Percentiles rank a stretch among this genome's conserved stretches.
Evolutionary conservation across 2,888 invertebrate species (phyloP).

Genomic region (Lepidocyrtinus sp.): DNA sequence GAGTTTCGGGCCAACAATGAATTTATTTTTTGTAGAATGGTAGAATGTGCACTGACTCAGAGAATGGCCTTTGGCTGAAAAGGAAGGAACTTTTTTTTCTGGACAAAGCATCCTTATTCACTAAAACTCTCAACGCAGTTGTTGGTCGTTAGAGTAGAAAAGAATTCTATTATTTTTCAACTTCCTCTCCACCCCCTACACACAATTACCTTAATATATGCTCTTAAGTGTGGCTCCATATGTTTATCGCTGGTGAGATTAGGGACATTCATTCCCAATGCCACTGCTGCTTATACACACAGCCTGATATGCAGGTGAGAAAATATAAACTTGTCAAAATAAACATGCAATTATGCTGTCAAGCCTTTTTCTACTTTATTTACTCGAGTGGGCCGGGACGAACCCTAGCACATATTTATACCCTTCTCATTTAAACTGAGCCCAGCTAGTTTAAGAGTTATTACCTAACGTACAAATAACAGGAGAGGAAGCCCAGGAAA

Average conservation of each 20-base stretch:
- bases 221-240: slow-evolving; percentile 37
- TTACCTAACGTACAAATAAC: not conserved
- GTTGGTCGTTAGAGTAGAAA: slow-evolving; percentile 8
- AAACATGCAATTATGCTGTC: slow-evolving; percentile 59
- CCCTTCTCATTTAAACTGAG: not conserved
- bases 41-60: not conserved
- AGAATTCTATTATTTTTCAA: slow-evolving; percentile 42
- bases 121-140: slow-evolving; percentile 16
- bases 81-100: too few relatives aligned
- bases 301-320: slow-evolving; percentile 46
- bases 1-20: slow-evolving; percentile 35
- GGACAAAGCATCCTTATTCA: slow-evolving; percentile 14
- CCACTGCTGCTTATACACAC: not conserved
- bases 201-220: slow-evolving; percentile 44
- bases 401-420: not conserved
- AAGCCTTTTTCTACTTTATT: slow-evolving; percentile 34
- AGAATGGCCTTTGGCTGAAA: not conserved
- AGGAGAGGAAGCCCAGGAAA: not conserved
- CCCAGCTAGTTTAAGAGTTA: slow-evolving; percentile 10
- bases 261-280: not conserved
- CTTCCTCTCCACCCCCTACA: slow-evolving; percentile 33
- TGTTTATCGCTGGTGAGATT: slow-evolving; percentile 12
- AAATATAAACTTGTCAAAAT: slow-evolving; percentile 59
- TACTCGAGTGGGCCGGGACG: too few relatives aligned
- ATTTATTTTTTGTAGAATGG: slow-evolving; percentile 29